Evolutionary conservation across 2,113 vertebrate species (phyloP).

Genomic region (Pelobates fuscus): DNA sequence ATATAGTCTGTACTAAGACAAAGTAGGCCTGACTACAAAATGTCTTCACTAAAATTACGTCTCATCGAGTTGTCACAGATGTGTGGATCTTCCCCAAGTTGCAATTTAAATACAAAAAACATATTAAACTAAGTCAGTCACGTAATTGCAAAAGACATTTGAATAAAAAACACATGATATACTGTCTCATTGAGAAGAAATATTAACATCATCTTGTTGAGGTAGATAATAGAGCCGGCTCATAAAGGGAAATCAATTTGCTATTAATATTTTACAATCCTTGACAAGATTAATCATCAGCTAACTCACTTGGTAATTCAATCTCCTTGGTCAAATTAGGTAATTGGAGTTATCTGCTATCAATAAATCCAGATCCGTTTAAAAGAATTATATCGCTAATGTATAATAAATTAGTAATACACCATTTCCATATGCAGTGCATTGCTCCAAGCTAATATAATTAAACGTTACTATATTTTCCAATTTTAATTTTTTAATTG

Average conservation of each 20-base stretch:
- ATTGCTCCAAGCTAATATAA: background rate
- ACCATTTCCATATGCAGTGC: background rate
- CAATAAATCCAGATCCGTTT: background rate
- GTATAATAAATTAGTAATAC: background rate
- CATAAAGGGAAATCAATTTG: background rate
- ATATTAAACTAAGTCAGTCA: background rate
- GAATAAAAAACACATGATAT: background rate
- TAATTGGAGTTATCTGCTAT: background rate
- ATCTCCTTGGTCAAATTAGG: background rate
- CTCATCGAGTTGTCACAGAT: background rate
- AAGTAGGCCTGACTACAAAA: background rate
- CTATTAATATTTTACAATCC: background rate
- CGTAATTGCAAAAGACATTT: background rate
- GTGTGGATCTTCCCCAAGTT: background rate
- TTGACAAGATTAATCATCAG: background rate
- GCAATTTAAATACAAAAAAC: background rate
- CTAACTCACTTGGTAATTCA: background rate
- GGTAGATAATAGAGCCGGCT: background rate
- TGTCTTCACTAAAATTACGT: background rate
- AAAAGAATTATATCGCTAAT: background rate
- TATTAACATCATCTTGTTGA: background rate
- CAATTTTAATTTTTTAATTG: too few relatives aligned
- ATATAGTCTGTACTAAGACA: background rate
- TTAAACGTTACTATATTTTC: too few relatives aligned
- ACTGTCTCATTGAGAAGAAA: background rate